Conservation (phyloP, 1,140 invertebrate genomes). For the Dinoponera quadriceps region DNA sequence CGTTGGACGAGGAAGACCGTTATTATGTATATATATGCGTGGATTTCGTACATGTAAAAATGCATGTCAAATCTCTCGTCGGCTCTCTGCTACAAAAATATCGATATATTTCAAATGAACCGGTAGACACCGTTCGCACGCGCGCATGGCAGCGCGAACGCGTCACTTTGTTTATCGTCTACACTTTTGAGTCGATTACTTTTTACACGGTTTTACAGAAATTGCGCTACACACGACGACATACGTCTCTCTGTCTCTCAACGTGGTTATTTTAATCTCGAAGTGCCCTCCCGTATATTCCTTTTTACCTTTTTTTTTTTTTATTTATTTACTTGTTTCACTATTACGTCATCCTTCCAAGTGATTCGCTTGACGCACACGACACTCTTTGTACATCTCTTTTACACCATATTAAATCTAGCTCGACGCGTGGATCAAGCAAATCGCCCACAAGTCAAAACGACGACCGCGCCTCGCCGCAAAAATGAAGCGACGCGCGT, state of each 20-base stretch:
- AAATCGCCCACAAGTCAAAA: not conserved
- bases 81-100: slow-evolving; percentile 59
- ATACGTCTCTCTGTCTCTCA: slow-evolving; percentile 34
- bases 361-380: slow-evolving; percentile 36
- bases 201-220: slow-evolving; percentile 27
- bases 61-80: slow-evolving; percentile 21
- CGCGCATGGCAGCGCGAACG: not conserved
- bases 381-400: slow-evolving; percentile 45
- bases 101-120: slow-evolving; percentile 45
- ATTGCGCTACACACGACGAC: slow-evolving; percentile 31
- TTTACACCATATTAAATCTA: slow-evolving; percentile 37
- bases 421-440: not conserved
- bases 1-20: slow-evolving; percentile 66
- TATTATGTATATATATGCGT: slow-evolving; percentile 51
- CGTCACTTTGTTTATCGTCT: slow-evolving; percentile 18
- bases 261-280: slow-evolving; percentile 46
- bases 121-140: slow-evolving; percentile 3
- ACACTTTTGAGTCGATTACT: slow-evolving; percentile 35
- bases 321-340: no score
- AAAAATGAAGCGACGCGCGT: slow-evolving; percentile 12
- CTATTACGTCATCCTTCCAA: slow-evolving; percentile 1
- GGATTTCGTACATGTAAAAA: slow-evolving; percentile 39
- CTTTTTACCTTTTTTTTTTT: not conserved
- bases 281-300: not conserved
- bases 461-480: not conserved